phyloP scores from a whole-genome alignment of 2,113 vertebrate genomes.

The Nesogale talazaci region DNA sequence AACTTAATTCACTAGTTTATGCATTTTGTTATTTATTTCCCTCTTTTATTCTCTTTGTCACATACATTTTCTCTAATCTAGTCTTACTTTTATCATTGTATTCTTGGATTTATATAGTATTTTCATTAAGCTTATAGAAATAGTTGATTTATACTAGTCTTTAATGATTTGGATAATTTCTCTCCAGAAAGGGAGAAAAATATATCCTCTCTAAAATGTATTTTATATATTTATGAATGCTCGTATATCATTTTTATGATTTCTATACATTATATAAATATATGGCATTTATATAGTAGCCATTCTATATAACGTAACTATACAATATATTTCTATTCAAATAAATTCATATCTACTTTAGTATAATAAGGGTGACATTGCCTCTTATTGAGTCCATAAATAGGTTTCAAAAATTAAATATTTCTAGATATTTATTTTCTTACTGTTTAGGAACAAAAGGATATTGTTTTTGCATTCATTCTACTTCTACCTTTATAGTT shows the following conservation, averaged over 20 bases:
- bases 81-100: not conserved
- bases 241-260: too few relatives aligned
- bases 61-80: not conserved
- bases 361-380: not conserved
- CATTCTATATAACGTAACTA: too few relatives aligned
- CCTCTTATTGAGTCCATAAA: not conserved
- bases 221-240: not conserved
- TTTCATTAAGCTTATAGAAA: not conserved
- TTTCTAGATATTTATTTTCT: not conserved
- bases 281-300: too few relatives aligned
- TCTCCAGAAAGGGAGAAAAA: not conserved
- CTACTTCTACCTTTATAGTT: not conserved
- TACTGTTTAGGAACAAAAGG: slow-evolving; percentile 18
- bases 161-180: not conserved
- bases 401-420: not conserved
- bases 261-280: too few relatives aligned
- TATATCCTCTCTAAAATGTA: not conserved
- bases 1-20: not conserved
- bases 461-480: not conserved
- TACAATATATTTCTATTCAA: too few relatives aligned
- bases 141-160: not conserved
- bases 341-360: not conserved
- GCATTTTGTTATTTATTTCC: not conserved
- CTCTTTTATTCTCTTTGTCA: not conserved
- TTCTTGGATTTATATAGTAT: not conserved